Percentiles rank a stretch among this genome's conserved stretches.
phyloP scores from a whole-genome alignment of 1,140 invertebrate genomes.

The Ceratina japonica region DNA sequence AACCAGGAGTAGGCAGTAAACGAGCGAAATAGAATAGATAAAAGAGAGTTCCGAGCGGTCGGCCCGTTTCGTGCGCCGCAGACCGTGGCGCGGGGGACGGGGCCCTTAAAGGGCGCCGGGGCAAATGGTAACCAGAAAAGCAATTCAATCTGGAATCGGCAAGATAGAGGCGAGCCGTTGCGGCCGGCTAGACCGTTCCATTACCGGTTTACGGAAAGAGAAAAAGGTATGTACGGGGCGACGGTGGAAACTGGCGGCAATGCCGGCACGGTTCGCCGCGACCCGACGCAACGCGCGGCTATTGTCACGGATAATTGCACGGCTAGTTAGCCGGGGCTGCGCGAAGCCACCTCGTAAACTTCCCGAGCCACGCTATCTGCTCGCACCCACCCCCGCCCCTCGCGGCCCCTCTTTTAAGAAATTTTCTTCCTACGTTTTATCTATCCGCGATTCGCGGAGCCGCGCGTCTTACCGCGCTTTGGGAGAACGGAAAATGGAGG shows the following conservation, averaged over 20 bases:
- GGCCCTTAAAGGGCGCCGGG: too few relatives aligned
- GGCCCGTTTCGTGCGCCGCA: not conserved
- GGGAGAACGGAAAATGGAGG: not conserved
- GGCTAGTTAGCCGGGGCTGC: constrained; percentile 51
- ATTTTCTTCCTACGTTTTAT: constrained; percentile 34
- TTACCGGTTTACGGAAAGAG: constrained; percentile 63
- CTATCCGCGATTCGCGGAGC: too few relatives aligned
- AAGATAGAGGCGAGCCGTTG: constrained; percentile 66
- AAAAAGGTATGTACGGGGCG: constrained; percentile 60
- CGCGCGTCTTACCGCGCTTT: constrained; percentile 28
- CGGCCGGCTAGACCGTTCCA: constrained; percentile 66
- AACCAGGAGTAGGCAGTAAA: not conserved
- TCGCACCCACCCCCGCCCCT: not conserved
- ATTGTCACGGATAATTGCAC: constrained; percentile 61
- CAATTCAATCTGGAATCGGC: constrained; percentile 71
- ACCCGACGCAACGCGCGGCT: constrained; percentile 32
- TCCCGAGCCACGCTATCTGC: not conserved
- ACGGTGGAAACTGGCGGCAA: constrained; percentile 41
- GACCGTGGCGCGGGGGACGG: not conserved
- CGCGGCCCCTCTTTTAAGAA: constrained; percentile 34
- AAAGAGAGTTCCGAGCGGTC: constrained; percentile 3
- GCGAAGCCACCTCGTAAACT: constrained; percentile 23
- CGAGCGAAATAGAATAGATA: constrained; percentile 7
- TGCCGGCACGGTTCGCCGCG: constrained; percentile 39
- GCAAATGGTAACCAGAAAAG: constrained; percentile 57